Evolutionary conservation across 2,888 invertebrate genomes (phyloP).

Genomic region (Agrochola circellaris): DNA sequence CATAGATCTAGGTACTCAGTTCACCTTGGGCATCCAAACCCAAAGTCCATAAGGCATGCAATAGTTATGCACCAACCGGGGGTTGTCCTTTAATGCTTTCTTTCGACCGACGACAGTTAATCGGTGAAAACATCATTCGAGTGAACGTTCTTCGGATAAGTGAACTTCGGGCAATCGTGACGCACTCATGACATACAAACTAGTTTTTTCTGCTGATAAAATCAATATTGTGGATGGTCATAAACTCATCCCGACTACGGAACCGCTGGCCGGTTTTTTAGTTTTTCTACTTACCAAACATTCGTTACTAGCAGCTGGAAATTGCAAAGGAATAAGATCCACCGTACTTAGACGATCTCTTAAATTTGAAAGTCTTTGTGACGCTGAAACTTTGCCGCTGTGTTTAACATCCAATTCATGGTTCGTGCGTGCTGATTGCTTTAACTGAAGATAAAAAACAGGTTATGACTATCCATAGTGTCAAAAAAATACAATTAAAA

Average conservation of each 20-base stretch:
- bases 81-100: background rate
- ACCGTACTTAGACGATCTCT: conserved; percentile 85
- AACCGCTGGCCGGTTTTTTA: background rate
- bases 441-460: conserved; percentile 70
- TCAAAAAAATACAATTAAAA: background rate
- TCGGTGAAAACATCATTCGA: background rate
- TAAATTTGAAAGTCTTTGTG: conserved; percentile 85
- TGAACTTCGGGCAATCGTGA: background rate
- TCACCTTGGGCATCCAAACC: background rate
- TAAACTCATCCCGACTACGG: background rate
- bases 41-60: no score
- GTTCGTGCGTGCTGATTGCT: conserved; percentile 76
- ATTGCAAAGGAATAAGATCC: conserved; percentile 85
- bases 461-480: background rate
- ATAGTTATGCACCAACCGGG: background rate
- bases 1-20: background rate
- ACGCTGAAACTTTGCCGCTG: conserved; percentile 84
- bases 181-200: conserved; percentile 1
- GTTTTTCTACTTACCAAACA: conserved; percentile 72
- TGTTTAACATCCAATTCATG: conserved; percentile 77
- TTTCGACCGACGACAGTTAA: background rate
- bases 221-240: conserved; percentile 6
- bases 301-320: conserved; percentile 83
- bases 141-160: background rate
- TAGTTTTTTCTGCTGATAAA: background rate